A percentile compares a stretch with the other conserved stretches of the same genome.
These are phyloP conservation scores for Periplaneta americana DNA, from an alignment of 1,140 invertebrate genomes.

Conservation along the genomic window DNA sequence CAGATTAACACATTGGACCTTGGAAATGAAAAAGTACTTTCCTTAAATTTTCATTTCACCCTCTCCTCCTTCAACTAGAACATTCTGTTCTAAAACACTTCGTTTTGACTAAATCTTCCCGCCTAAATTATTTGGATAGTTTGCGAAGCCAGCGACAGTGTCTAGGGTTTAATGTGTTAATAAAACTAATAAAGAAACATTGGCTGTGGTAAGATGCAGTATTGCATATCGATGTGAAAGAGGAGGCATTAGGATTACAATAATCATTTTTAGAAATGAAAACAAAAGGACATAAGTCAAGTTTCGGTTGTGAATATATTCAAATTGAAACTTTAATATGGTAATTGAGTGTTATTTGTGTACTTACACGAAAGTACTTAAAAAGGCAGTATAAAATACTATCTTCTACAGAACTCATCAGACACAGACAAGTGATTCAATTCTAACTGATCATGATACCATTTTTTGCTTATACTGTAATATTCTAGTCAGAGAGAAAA, in stretches of 20 bases:
- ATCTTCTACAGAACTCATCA: background rate
- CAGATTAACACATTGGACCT: background rate
- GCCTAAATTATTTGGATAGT: background rate
- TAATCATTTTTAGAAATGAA: background rate
- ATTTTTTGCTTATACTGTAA: background rate
- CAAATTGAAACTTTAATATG: background rate
- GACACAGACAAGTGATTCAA: background rate
- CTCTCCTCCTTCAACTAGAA: background rate
- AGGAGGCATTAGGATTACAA: background rate
- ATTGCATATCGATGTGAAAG: background rate
- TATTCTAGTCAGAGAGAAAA: background rate
- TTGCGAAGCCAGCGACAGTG: background rate
- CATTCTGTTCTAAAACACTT: too few relatives aligned
- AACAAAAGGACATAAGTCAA: background rate
- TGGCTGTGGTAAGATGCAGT: conserved; percentile 10
- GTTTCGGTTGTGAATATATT: background rate
- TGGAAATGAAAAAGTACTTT: background rate
- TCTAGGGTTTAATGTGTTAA: background rate
- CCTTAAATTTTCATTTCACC: background rate
- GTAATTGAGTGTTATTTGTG: background rate
- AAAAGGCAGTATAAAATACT: background rate
- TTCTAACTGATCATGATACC: background rate
- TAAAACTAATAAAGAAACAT: conserved; percentile 1
- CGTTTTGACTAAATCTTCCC: too few relatives aligned
- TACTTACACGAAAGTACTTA: background rate